A percentile compares a stretch with the other conserved stretches of the same genome.
phyloP scores from a whole-genome alignment of 2,113 vertebrate genomes.

The Phylloscopus trochiloides region DNA sequence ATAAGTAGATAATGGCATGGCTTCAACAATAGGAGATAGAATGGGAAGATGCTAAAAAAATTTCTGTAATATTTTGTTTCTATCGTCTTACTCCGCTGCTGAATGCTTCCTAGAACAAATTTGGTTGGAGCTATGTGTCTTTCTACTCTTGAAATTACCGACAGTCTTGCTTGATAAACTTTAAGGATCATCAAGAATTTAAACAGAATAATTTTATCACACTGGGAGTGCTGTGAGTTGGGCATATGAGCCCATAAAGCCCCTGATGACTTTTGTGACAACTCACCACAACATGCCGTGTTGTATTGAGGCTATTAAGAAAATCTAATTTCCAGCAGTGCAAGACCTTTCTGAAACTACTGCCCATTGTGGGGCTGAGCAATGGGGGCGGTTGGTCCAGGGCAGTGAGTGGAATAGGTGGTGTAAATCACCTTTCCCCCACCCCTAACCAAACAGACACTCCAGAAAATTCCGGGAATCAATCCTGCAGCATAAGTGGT shows the following conservation, averaged over 20 bases:
- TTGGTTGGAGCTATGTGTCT: background rate
- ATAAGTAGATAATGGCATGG: background rate
- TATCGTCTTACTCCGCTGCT: background rate
- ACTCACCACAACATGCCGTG: background rate
- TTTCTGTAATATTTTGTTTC: background rate
- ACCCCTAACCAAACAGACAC: background rate
- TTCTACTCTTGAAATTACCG: background rate
- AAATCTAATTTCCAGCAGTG: background rate
- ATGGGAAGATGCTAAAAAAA: background rate
- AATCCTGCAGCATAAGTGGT: background rate
- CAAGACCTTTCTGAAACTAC: background rate
- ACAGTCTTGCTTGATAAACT: background rate
- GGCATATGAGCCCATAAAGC: background rate
- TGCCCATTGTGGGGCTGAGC: rapidly evolving
- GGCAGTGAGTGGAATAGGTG: background rate
- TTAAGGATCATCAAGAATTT: background rate
- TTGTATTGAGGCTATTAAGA: background rate
- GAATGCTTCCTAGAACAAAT: background rate
- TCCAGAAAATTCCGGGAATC: background rate
- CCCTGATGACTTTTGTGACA: background rate
- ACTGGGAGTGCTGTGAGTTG: background rate
- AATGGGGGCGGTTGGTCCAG: rapidly evolving
- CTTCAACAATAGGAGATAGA: background rate
- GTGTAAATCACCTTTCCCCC: background rate
- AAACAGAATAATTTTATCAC: background rate